Conservation (phyloP, 2,797 vertebrate genomes). For the Hylomyscus alleni region DNA sequence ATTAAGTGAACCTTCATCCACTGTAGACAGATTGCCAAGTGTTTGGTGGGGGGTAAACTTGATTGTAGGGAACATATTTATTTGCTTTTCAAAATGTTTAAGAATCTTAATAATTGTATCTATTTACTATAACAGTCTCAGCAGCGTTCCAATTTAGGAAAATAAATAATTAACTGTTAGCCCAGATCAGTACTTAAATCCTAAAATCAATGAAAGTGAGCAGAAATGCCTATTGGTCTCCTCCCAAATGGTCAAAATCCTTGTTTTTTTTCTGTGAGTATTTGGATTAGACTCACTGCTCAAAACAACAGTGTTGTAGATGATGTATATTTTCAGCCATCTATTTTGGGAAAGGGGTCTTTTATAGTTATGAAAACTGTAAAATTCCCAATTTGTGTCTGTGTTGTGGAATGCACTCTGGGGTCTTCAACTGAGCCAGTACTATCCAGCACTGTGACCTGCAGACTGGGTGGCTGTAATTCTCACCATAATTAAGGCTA, state of each 20-base stretch:
- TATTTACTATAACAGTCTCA: constrained; percentile 50
- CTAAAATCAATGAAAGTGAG: background rate
- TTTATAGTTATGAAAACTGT: background rate
- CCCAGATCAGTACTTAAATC: constrained; percentile 46
- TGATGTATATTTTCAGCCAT: constrained; percentile 15
- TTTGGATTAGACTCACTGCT: background rate
- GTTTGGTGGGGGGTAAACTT: background rate
- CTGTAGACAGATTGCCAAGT: constrained; percentile 1
- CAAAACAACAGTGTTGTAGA: background rate
- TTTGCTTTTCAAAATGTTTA: constrained; percentile 55
- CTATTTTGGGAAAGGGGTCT: background rate
- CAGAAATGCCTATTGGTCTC: background rate
- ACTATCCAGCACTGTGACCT: too few species aligned
- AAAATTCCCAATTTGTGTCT: background rate
- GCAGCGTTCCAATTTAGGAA: constrained; percentile 44
- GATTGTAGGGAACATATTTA: constrained; percentile 62
- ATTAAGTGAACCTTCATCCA: background rate
- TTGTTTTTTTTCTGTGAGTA: background rate
- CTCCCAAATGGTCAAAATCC: constrained; percentile 12
- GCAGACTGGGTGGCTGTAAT: background rate
- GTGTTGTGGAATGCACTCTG: background rate
- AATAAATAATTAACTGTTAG: constrained; percentile 54
- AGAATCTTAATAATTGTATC: constrained; percentile 25
- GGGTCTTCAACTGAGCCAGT: background rate
- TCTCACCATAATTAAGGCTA: background rate